Evolutionary conservation across 1,140 invertebrate species (phyloP).

Genomic region (Bacillus rossius): DNA sequence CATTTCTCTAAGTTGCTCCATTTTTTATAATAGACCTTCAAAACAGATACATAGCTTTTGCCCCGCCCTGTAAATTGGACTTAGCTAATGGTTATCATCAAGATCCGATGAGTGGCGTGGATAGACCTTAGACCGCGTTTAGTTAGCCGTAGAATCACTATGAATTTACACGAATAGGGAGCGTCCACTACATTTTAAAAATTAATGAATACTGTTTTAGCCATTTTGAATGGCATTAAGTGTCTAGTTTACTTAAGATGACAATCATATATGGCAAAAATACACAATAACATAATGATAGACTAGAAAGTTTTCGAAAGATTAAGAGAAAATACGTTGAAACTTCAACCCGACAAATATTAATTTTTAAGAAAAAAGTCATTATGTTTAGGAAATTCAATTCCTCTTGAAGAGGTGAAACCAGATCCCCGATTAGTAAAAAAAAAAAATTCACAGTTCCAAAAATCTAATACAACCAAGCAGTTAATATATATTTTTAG

Average conservation of each 20-base stretch:
- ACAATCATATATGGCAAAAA: constrained; percentile 20
- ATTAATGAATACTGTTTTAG: constrained; percentile 20
- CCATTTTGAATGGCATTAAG: neutral
- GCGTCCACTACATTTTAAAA: constrained; percentile 25
- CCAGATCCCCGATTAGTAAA: constrained; percentile 26
- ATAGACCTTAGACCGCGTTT: constrained; percentile 36
- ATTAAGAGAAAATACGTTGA: constrained; percentile 22
- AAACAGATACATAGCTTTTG: too few relatives aligned
- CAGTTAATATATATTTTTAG: constrained; percentile 31
- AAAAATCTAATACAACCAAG: constrained; percentile 26
- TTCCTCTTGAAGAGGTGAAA: constrained; percentile 8
- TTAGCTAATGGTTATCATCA: constrained; percentile 43
- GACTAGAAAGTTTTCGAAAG: constrained; percentile 23
- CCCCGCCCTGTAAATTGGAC: too few relatives aligned
- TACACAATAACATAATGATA: constrained; percentile 15
- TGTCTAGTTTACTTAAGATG: constrained; percentile 26
- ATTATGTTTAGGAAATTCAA: constrained; percentile 22
- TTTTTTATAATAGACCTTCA: too few relatives aligned
- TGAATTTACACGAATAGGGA: constrained; percentile 24
- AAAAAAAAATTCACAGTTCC: constrained; percentile 26
- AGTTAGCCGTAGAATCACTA: constrained; percentile 23
- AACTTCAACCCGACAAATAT: constrained; percentile 28
- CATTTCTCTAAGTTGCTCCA: too few relatives aligned
- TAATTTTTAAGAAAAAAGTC: constrained; percentile 21
- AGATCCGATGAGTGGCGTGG: constrained; percentile 36